Evolutionary conservation across 2,113 vertebrate genomes (phyloP).

Genomic region (Sclerurus mexicanus): DNA sequence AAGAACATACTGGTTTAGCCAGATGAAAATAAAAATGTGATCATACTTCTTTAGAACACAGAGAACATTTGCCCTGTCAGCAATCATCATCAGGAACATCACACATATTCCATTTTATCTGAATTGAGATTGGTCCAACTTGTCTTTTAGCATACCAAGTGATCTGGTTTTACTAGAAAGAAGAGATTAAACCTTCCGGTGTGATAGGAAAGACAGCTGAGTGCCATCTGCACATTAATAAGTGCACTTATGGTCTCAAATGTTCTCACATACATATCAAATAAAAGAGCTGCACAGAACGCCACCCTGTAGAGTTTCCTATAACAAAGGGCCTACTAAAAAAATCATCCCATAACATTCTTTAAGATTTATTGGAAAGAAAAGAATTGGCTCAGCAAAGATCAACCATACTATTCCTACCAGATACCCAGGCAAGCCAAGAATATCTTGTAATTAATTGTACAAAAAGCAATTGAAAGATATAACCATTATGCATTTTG

Average conservation of each 20-base stretch:
- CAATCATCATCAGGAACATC: neutral
- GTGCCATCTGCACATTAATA: neutral
- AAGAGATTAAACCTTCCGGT: neutral
- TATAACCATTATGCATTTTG: neutral
- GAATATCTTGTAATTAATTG: slow-evolving; percentile 2
- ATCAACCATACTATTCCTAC: neutral
- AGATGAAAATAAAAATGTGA: neutral
- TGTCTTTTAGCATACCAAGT: neutral
- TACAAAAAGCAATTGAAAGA: neutral
- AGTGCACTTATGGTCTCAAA: neutral
- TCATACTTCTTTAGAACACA: neutral
- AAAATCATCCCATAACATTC: neutral
- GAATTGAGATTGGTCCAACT: slow-evolving; percentile 1
- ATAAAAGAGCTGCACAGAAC: neutral
- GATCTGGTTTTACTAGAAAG: neutral
- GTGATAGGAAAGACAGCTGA: neutral
- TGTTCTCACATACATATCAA: neutral
- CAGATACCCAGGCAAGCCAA: neutral
- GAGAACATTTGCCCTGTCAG: neutral
- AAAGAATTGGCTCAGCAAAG: neutral
- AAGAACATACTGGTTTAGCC: neutral
- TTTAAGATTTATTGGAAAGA: neutral
- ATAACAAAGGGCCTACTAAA: neutral
- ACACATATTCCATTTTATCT: neutral
- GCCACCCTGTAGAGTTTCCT: neutral